Conservation (phyloP, 2,888 invertebrate genomes). For the Rhamphomyia laevipes region DNA sequence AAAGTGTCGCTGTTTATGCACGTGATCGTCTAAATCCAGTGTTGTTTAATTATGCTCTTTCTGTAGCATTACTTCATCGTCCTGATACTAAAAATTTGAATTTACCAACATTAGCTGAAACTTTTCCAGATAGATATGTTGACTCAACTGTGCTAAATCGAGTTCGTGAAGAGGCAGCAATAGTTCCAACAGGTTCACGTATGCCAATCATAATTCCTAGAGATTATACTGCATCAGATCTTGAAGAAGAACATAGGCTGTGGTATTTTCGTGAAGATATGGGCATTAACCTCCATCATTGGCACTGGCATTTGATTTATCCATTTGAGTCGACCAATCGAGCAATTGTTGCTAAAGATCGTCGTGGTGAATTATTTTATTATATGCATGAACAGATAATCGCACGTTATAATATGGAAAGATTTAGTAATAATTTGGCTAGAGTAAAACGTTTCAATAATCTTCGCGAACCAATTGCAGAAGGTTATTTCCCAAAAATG, state of each 20-base stretch:
- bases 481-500: conserved; percentile 76
- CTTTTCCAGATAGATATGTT: conserved; percentile 54
- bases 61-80: conserved; percentile 61
- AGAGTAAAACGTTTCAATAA: conserved; percentile 52
- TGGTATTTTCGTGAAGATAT: conserved; percentile 45
- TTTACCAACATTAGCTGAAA: conserved; percentile 50
- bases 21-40: conserved; percentile 66
- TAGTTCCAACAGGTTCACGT: conserved; percentile 49
- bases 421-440: conserved; percentile 56
- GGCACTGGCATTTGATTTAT: conserved; percentile 55
- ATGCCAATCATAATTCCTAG: conserved; percentile 47
- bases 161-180: conserved; percentile 45
- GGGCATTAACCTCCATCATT: conserved; percentile 43
- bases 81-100: conserved; percentile 47
- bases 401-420: conserved; percentile 61
- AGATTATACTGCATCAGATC: conserved; percentile 65
- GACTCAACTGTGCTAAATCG: conserved; percentile 46
- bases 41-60: conserved; percentile 66
- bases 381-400: conserved; percentile 59
- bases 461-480: conserved; percentile 55
- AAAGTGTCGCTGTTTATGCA: conserved; percentile 53
- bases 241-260: conserved; percentile 62
- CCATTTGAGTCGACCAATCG: conserved; percentile 55
- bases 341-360: conserved; percentile 49
- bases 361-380: conserved; percentile 67